A percentile compares a stretch with the other conserved stretches of the same genome.
These are phyloP conservation scores for Cheiracanthium punctorium DNA, from an alignment of 2,888 invertebrate genomes.

Conservation along the genomic window DNA sequence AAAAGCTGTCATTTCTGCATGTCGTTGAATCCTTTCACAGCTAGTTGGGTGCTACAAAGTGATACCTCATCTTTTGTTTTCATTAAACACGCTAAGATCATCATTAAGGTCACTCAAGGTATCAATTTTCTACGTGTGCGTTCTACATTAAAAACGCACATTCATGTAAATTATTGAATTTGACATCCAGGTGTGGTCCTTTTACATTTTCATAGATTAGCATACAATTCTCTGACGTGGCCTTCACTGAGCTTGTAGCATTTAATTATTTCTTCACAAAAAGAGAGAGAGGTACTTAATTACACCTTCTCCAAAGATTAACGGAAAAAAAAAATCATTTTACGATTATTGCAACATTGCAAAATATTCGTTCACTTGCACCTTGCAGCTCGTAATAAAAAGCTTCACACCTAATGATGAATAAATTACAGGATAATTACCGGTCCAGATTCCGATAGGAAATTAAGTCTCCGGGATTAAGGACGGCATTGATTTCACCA, in stretches of 20 bases:
- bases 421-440: not conserved
- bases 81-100: too few relatives aligned
- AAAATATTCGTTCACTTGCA: not conserved
- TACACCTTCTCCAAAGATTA: not conserved
- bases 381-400: not conserved
- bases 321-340: not conserved
- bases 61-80: too few relatives aligned
- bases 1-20: too few relatives aligned
- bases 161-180: not conserved
- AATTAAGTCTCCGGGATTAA: not conserved
- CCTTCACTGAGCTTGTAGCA: not conserved
- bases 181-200: not conserved
- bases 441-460: not conserved
- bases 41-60: too few relatives aligned
- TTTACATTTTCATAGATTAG: not conserved
- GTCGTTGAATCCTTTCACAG: too few relatives aligned
- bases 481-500: not conserved
- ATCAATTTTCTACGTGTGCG: not conserved
- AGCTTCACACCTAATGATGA: not conserved
- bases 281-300: not conserved
- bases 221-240: not conserved
- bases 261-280: conserved; percentile 10
- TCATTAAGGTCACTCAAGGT: too few relatives aligned
- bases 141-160: not conserved
- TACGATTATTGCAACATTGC: not conserved